Base-by-base conservation (phyloP, 1,140 invertebrate species). In the Drosophila baimaii region DNA sequence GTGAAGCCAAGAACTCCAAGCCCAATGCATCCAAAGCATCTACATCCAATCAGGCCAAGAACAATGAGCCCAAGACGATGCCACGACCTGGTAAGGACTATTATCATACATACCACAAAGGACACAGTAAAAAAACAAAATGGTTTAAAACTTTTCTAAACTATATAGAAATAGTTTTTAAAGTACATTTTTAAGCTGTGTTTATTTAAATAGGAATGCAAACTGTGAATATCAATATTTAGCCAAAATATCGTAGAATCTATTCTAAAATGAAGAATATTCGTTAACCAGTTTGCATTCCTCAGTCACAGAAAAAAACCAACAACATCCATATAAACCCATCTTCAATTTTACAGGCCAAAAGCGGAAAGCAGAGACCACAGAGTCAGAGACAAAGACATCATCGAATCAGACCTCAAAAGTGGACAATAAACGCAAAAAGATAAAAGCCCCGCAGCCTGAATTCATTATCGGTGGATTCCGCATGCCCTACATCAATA, bases 401-500 rank as follows among this genome's bases (percentile, higher is more conserved):
- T 13, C 13, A 13, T 13, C 9, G 2, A 54, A 47, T 55, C 31
- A 12, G 3, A 8, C 55, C 23, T 15, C 37, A 0, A 37, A 56
- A 23, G 10, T n/a, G 8, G 33, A 43, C 5, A 31, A 17, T 5
- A 81, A 79, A 39, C 59, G 41, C 31, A 58, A 29, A 17, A 72
- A 27, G n/a, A 13, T 21, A 2, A n/a, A 27, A 2, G 9, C 9
- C 13, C 12, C 66, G 29, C 10, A 44, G 12, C 13, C 8, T 9
- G 2, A 2, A 2, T 85, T 85, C 13, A 27, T 75, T 12, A 62
- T 85, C 46, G 70, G 35, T 13, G 82, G 82, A 12, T 44, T 41
- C 2, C 41, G 54, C 7, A 25, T 85, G 37, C 81, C 81, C 13
- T 86, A 81, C 31, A 43, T 86, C 5, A 58, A 44, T 0, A 19